These are phyloP conservation scores for Erethizon dorsatum DNA, from an alignment of 2,797 vertebrate species.

Conservation along the genomic window DNA sequence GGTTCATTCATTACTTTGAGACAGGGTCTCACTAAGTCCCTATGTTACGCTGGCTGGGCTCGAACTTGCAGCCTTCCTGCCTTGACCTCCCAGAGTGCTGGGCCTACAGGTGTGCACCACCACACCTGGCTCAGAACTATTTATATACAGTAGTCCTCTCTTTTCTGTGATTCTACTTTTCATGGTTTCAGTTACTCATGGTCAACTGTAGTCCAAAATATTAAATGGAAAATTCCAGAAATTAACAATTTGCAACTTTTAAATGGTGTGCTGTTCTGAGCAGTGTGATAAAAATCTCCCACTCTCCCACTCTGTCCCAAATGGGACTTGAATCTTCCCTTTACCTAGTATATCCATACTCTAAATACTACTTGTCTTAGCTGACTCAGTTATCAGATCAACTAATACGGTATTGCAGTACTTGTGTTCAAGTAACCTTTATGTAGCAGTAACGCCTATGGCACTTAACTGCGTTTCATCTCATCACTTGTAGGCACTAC, in stretches of 20 bases:
- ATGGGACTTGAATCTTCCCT: background rate
- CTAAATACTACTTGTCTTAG: background rate
- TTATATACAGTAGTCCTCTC: background rate
- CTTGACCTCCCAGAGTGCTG: background rate
- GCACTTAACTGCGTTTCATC: background rate
- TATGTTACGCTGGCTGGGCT: background rate
- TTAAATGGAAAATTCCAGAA: background rate
- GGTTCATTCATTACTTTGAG: background rate
- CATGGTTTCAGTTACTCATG: background rate
- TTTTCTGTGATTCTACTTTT: conserved; percentile 1
- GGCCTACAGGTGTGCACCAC: background rate
- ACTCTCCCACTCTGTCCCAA: background rate
- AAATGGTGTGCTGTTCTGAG: background rate
- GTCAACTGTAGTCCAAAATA: background rate
- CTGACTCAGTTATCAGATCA: background rate
- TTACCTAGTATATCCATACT: background rate
- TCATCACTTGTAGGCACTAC: background rate
- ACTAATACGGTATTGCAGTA: background rate
- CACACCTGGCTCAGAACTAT: background rate
- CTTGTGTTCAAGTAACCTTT: background rate
- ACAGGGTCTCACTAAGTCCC: background rate
- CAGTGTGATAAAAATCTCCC: background rate
- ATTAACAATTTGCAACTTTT: background rate
- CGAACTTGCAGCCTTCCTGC: background rate
- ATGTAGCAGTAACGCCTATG: background rate